A percentile compares a stretch with the other conserved stretches of the same genome.
Evolutionary conservation across 2,113 vertebrate genomes (phyloP).

Genomic region (Procapra przewalskii): DNA sequence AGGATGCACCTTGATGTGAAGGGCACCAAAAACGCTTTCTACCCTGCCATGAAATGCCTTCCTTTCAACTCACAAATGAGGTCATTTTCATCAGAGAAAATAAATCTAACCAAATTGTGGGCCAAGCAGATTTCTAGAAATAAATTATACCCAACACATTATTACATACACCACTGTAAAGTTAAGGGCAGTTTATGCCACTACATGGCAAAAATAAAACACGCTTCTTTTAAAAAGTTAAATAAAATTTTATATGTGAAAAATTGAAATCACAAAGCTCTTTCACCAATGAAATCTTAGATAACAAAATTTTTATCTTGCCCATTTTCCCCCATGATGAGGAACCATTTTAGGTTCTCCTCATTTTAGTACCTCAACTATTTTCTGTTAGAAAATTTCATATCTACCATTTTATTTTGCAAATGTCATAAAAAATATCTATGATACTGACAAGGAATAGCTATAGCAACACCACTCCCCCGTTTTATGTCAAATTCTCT

Average conservation of each 20-base stretch:
- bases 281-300: conserved; percentile 54
- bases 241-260: neutral
- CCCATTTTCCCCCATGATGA: conserved; percentile 51
- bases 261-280: conserved; percentile 47
- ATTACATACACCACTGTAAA: neutral
- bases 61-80: neutral
- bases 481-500: neutral
- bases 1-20: neutral
- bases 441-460: neutral
- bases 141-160: neutral
- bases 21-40: neutral
- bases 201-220: neutral
- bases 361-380: conserved; percentile 64
- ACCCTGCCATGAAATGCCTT: neutral
- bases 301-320: conserved; percentile 40
- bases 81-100: neutral
- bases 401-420: conserved; percentile 46
- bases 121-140: neutral
- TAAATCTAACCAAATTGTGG: neutral
- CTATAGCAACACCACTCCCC: neutral
- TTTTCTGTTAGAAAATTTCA: conserved; percentile 65
- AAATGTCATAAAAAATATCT: neutral
- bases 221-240: neutral
- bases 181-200: neutral
- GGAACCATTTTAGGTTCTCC: conserved; percentile 34